Conservation (phyloP, 2,888 invertebrate genomes). For the Drosophila trichaetosa region DNA sequence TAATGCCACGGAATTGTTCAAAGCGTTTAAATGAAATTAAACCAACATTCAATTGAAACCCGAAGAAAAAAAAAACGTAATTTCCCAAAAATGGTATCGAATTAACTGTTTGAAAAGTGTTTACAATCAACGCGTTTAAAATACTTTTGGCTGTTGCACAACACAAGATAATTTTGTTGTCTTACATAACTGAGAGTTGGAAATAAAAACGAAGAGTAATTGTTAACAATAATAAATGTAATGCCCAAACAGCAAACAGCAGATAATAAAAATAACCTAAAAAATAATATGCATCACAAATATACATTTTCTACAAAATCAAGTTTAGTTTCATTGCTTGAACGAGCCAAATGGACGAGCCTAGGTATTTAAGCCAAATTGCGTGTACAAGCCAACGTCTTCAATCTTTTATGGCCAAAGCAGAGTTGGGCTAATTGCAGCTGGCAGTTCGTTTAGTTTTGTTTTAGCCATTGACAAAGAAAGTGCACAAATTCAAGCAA, state of each 20-base stretch:
- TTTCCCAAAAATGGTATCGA: slow-evolving; percentile 47
- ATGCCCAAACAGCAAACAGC: slow-evolving; percentile 46
- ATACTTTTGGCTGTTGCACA: slow-evolving; percentile 61
- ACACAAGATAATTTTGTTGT: slow-evolving; percentile 36
- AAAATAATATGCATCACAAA: slow-evolving; percentile 42
- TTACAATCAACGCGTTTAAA: slow-evolving; percentile 63
- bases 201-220: slow-evolving; percentile 20
- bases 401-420: slow-evolving; percentile 61
- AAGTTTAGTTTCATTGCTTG: slow-evolving; percentile 28
- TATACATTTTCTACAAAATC: slow-evolving; percentile 46
- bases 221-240: slow-evolving; percentile 62
- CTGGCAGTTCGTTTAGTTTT: slow-evolving; percentile 40
- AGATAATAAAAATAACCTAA: slow-evolving; percentile 3
- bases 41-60: slow-evolving; percentile 57
- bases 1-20: slow-evolving; percentile 27
- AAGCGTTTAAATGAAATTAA: slow-evolving; percentile 65
- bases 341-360: slow-evolving; percentile 22
- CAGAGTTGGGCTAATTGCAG: slow-evolving; percentile 66
- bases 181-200: slow-evolving; percentile 51
- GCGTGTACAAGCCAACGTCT: slow-evolving; percentile 58
- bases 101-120: slow-evolving; percentile 54
- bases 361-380: slow-evolving; percentile 61
- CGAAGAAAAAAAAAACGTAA: slow-evolving; percentile 23
- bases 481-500: slow-evolving; percentile 67
- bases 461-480: slow-evolving; percentile 62